These are phyloP conservation scores for Streblospio benedicti DNA, from an alignment of 1,140 invertebrate genomes.

Conservation along the genomic window DNA sequence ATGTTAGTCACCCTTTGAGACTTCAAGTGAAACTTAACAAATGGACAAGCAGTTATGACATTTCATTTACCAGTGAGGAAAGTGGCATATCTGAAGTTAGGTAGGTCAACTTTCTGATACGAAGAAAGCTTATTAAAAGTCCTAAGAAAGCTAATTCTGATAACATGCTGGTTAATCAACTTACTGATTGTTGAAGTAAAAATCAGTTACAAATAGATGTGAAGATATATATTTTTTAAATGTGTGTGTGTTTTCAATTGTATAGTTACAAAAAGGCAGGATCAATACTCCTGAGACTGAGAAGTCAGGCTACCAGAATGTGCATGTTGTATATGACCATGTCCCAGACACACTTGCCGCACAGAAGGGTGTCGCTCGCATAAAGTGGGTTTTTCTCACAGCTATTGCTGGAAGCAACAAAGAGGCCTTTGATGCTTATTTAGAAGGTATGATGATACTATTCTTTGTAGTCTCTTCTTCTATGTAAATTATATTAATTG, in stretches of 20 bases:
- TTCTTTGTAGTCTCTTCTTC: neutral
- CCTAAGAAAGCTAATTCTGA: too few species aligned
- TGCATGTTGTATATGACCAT: conserved; percentile 5
- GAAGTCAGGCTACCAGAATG: neutral
- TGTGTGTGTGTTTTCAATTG: too few species aligned
- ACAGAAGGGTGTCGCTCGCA: neutral
- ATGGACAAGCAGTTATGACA: neutral
- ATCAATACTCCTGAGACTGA: conserved; percentile 7
- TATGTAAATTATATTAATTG: neutral
- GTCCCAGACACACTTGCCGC: neutral
- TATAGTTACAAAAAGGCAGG: neutral
- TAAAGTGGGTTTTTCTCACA: conserved; percentile 8
- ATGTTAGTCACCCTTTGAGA: neutral
- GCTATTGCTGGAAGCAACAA: neutral
- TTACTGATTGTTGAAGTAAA: too few species aligned
- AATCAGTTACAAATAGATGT: too few species aligned
- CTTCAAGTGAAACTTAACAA: conserved; percentile 7
- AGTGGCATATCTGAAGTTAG: conserved; percentile 4
- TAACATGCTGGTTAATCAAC: too few species aligned
- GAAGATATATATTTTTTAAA: too few species aligned
- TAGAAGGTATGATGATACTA: neutral
- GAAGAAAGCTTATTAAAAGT: too few species aligned
- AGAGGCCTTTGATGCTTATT: neutral
- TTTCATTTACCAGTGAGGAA: neutral
- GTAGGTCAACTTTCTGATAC: too few species aligned